These are phyloP conservation scores for Artemia franciscana DNA, from an alignment of 1,140 invertebrate species.

Conservation along the genomic window DNA sequence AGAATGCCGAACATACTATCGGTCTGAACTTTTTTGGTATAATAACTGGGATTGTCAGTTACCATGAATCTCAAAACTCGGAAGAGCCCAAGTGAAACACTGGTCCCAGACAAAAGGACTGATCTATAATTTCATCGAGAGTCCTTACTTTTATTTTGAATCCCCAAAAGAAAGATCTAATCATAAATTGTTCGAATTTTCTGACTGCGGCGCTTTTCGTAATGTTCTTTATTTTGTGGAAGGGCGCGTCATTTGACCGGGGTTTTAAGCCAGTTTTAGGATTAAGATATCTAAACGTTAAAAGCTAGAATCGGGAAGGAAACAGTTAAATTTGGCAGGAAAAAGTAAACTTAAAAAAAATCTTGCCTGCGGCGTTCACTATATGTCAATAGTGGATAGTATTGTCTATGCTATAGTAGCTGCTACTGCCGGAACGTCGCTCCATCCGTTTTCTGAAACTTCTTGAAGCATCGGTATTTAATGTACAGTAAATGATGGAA, in stretches of 20 bases:
- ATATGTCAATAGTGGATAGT: not conserved
- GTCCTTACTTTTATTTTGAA: not conserved
- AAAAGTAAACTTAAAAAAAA: not conserved
- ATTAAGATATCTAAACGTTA: not conserved
- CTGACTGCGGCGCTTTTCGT: not conserved
- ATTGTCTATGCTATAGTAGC: conserved; percentile 2
- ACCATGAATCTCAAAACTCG: not conserved
- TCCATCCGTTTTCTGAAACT: not conserved
- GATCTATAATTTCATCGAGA: not conserved
- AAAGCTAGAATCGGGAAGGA: not conserved
- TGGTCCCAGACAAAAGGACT: not conserved
- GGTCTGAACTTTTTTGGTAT: not conserved
- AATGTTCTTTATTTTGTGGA: not conserved
- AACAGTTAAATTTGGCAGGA: not conserved
- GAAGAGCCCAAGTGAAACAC: not conserved
- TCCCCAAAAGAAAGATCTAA: not conserved
- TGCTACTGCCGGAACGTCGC: not conserved
- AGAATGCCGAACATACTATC: too few relatives aligned
- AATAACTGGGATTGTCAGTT: not conserved
- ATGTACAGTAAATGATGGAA: too few relatives aligned
- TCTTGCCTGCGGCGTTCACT: not conserved
- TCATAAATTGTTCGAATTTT: too few relatives aligned
- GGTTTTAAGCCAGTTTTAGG: not conserved
- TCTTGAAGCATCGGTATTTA: too few relatives aligned
- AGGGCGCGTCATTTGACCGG: not conserved